Percentiles rank a stretch among this genome's conserved stretches.
phyloP scores from a whole-genome alignment of 2,113 vertebrate species.

The Misgurnus mizolepis region DNA sequence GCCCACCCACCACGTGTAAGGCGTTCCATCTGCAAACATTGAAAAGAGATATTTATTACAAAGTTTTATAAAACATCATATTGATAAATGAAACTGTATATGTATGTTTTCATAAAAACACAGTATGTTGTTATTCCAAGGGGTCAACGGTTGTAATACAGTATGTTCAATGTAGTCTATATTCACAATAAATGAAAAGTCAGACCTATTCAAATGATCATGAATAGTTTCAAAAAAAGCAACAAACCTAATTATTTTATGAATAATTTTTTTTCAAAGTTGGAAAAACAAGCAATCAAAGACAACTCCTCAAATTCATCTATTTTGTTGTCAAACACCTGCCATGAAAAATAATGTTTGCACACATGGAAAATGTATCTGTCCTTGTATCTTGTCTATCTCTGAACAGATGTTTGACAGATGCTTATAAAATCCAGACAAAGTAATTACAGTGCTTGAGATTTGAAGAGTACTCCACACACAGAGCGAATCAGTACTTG shows the following conservation, averaged over 20 bases:
- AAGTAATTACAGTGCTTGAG: slow-evolving; percentile 43
- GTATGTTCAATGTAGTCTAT: no score
- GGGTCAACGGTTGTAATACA: no score
- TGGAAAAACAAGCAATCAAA: neutral
- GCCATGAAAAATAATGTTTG: neutral
- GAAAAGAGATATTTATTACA: no score
- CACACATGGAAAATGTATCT: neutral
- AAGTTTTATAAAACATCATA: no score
- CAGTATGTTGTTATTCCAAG: no score
- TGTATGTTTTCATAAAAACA: no score
- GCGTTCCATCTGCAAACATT: slow-evolving; percentile 84
- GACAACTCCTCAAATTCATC: neutral
- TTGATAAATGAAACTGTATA: no score
- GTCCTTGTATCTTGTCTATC: neutral
- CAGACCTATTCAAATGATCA: no score
- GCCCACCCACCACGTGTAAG: slow-evolving; percentile 97
- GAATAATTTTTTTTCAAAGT: no score
- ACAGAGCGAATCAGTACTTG: slow-evolving; percentile 24
- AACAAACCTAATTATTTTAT: no score
- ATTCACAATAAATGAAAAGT: no score
- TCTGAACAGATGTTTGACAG: slow-evolving; percentile 29
- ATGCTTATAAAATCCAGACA: slow-evolving; percentile 36
- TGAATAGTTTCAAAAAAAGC: no score
- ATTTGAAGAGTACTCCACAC: slow-evolving; percentile 31
- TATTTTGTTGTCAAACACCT: neutral